These are phyloP conservation scores for Batillaria attramentaria DNA, from an alignment of 1,140 invertebrate genomes.

Conservation along the genomic window DNA sequence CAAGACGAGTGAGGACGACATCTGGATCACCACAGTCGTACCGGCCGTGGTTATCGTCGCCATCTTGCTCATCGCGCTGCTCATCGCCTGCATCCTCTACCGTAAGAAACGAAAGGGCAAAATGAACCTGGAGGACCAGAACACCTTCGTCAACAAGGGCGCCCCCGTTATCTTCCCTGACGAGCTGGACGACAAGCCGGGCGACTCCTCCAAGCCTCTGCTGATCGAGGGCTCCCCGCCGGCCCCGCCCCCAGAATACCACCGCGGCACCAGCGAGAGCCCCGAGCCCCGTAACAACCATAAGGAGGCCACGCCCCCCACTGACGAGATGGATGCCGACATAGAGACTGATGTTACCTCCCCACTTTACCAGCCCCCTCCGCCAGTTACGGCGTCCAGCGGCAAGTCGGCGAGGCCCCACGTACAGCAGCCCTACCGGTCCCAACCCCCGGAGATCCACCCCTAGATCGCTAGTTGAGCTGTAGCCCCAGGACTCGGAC, in stretches of 20 bases:
- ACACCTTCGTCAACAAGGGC: constrained; percentile 87
- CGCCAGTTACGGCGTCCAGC: constrained; percentile 81
- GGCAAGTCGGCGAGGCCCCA: constrained; percentile 63
- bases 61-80: constrained; percentile 88
- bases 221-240: constrained; percentile 94
- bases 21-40: constrained; percentile 91
- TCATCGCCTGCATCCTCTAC: constrained; percentile 92
- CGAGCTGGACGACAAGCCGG: constrained; percentile 91
- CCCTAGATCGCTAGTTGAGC: too few relatives aligned
- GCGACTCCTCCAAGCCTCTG: constrained; percentile 88
- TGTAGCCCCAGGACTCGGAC: too few relatives aligned
- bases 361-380: constrained; percentile 83
- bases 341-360: constrained; percentile 65
- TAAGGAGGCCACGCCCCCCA: constrained; percentile 66
- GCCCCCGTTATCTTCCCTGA: constrained; percentile 94
- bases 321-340: constrained; percentile 64
- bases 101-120: constrained; percentile 86
- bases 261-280: constrained; percentile 71
- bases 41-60: constrained; percentile 90
- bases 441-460: constrained; percentile 63
- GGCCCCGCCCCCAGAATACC: constrained; percentile 84
- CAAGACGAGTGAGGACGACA: constrained; percentile 77
- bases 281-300: constrained; percentile 71
- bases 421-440: constrained; percentile 57
- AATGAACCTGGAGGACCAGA: constrained; percentile 80